These are phyloP conservation scores for Ctenomys sociabilis DNA, from an alignment of 2,113 vertebrate genomes.

Conservation along the genomic window DNA sequence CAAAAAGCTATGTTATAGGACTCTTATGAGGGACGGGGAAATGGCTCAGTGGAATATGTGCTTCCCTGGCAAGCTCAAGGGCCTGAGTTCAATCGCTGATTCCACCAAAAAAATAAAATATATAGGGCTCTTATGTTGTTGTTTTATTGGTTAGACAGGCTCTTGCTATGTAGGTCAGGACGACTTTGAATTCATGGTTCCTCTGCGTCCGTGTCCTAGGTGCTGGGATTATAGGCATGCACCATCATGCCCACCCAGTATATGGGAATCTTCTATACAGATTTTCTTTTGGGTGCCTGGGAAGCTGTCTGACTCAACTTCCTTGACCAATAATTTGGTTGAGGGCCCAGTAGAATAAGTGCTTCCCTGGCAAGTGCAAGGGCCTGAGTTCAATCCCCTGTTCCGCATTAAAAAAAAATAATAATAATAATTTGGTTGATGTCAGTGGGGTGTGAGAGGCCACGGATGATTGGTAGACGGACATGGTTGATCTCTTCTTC, in stretches of 20 bases:
- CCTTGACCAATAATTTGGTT: slow-evolving; percentile 20
- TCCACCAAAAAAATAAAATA: too few species aligned
- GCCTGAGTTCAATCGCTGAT: too few species aligned
- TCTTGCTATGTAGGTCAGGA: background rate
- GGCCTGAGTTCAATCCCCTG: too few species aligned
- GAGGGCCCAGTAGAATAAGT: too few species aligned
- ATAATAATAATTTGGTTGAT: background rate
- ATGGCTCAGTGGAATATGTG: too few species aligned
- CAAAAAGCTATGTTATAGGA: background rate
- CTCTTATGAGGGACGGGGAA: too few species aligned
- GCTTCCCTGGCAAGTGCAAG: too few species aligned
- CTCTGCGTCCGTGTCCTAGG: background rate
- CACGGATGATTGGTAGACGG: background rate
- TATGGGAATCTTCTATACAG: background rate
- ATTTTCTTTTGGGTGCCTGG: background rate
- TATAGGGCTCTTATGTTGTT: background rate
- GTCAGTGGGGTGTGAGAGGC: background rate
- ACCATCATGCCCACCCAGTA: background rate
- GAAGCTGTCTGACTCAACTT: background rate
- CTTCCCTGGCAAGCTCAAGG: too few species aligned
- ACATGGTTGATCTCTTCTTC: background rate
- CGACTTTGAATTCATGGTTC: background rate
- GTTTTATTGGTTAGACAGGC: background rate
- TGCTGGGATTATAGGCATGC: background rate
- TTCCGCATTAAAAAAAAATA: too few species aligned